Evolutionary conservation across 2,113 vertebrate genomes (phyloP).

Genomic region (Carassius gibelio): DNA sequence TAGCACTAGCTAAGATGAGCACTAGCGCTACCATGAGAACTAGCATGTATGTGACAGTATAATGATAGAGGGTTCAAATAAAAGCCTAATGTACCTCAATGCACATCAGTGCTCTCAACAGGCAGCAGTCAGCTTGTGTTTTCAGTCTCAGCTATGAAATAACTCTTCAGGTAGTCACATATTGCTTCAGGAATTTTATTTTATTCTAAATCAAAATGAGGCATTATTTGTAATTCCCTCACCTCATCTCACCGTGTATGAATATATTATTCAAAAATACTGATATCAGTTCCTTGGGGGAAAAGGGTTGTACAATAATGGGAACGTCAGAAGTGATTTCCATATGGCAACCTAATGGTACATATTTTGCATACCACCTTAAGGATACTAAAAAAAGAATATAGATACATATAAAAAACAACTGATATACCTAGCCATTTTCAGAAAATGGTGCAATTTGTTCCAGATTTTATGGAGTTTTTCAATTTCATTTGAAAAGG

Average conservation of each 20-base stretch:
- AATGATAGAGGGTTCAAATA: not conserved
- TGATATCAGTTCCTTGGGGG: not conserved
- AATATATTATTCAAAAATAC: not conserved
- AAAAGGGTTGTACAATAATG: not conserved
- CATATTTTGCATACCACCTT: not conserved
- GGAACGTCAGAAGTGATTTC: not conserved
- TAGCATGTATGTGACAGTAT: constrained; percentile 1
- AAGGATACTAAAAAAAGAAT: not conserved
- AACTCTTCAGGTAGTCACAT: not conserved
- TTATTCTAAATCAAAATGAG: not conserved
- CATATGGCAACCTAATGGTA: not conserved
- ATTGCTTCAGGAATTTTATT: not conserved
- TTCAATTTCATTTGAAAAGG: not conserved
- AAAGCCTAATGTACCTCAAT: not conserved
- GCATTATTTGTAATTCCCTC: not conserved
- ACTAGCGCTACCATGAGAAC: not conserved
- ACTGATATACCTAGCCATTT: not conserved
- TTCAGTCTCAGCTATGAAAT: constrained; percentile 7
- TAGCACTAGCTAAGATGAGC: not conserved
- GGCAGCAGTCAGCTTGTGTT: constrained; percentile 10
- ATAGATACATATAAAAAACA: not conserved
- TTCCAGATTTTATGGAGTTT: not conserved
- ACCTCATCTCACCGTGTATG: not conserved
- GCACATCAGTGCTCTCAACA: not conserved
- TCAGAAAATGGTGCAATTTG: not conserved